These are phyloP conservation scores for Conus ventricosus DNA, from an alignment of 1,140 invertebrate genomes.

Conservation along the genomic window DNA sequence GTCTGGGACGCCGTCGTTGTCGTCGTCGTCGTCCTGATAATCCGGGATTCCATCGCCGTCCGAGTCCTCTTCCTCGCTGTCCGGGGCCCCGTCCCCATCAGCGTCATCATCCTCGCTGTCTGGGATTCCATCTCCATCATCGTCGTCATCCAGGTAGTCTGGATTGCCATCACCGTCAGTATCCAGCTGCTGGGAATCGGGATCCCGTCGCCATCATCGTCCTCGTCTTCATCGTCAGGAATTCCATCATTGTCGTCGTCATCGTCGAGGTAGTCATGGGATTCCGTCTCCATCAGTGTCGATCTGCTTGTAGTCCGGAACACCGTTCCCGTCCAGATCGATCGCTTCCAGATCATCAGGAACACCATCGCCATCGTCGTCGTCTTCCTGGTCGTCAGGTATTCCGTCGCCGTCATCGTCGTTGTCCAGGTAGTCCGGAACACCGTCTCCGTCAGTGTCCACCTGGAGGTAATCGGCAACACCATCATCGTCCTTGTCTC, in stretches of 20 bases:
- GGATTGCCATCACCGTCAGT: conserved; percentile 66
- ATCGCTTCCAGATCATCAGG: conserved; percentile 62
- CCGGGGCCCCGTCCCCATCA: conserved; percentile 67
- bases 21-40: conserved; percentile 61
- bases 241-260: conserved; percentile 66
- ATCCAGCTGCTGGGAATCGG: conserved; percentile 63
- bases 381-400: conserved; percentile 63
- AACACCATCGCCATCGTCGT: conserved; percentile 64
- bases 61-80: conserved; percentile 59
- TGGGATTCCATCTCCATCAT: conserved; percentile 68
- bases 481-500: conserved; percentile 66
- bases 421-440: conserved; percentile 67
- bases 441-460: conserved; percentile 64
- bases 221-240: conserved; percentile 60
- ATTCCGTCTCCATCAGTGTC: conserved; percentile 71
- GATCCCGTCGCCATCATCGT: conserved; percentile 66
- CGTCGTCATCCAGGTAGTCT: conserved; percentile 63
- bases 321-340: conserved; percentile 67
- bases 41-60: conserved; percentile 67
- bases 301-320: conserved; percentile 69
- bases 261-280: conserved; percentile 63
- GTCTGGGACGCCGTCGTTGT: conserved; percentile 68
- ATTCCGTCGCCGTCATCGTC: conserved; percentile 71
- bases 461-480: conserved; percentile 64
- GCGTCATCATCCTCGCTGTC: conserved; percentile 53